Base-by-base conservation (phyloP, 2,113 vertebrate genomes). In the Atractosteus spatula region DNA sequence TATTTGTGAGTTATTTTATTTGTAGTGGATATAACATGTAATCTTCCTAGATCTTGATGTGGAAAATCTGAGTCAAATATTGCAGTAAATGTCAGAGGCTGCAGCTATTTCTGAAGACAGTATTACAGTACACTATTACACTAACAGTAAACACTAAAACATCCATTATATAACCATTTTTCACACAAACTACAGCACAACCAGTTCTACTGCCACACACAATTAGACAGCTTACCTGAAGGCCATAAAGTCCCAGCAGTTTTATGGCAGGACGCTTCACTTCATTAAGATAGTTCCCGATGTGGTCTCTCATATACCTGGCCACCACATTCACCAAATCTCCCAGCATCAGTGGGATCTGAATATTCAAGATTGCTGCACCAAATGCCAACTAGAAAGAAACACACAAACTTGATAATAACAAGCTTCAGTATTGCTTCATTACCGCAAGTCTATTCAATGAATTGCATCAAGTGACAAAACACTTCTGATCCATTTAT, bases 291-390 rank as follows among this genome's bases (percentile, higher is more conserved):
- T 96, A 99, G 17, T 84, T 88, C 11, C 85, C 82, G 0, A 88
- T 3, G 0, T 86, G 87, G 11, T 93, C 91, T 8, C 87, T 87
- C 2, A 93, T 86, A 71, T 91, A 91, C 0, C 77, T 89, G 2
- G 95, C 91, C 69, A 99, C 94, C 1, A 97, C 90, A 43, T 99
- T 93, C 62, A 98, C 97, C 86, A 99, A 84, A 62, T 95, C 89
- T 2, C 97, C 97, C 68, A 99, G 88, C 78, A 97, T 89, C 71
- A 97, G 72, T 0, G 97, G 96, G 75, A 99, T 95, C 79, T 87
- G 92, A 71, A 98, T 93, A 0, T 98, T 98, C 78, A 96, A 85
- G 57, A 97, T 80, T 0, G 96, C 96, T 0, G 94, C 93, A 0
- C 89, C 94, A 74, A 98, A 90, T 0, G 96, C 96, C 78, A 98